Evolutionary conservation across 2,797 vertebrate genomes (phyloP), one percentile per base, ranked within the genome.

Genomic region (Poeciliopsis presidionis): DNA sequence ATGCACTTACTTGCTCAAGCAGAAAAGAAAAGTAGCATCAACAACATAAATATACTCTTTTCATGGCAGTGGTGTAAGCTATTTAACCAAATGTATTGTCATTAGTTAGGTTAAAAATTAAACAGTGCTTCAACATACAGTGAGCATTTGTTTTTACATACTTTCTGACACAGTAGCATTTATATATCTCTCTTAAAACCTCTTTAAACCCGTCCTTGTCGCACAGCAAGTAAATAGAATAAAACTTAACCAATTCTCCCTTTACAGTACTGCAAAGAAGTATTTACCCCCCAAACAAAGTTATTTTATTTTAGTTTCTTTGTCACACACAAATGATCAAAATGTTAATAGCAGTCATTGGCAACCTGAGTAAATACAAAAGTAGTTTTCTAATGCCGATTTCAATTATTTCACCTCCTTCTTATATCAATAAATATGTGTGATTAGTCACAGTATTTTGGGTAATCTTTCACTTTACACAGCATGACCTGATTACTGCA

Each of bases 31-130:
- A 90, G 90, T 88, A 91, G 90, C 94, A 95, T 91, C 83, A 86
- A 93, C 91, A 94, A 93, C 90, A 92, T 86, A 91, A 90, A 91
- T 87, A 46, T 88, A 90, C 81, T 84, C 76, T 91, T 91, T 94
- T 91, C 88, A 95, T 95, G 95, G 95, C 95, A 95, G 95, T 96
- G 95, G 91, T 87, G 89, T 93, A 92, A 95, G 94, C 94, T 94
- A 92, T 92, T 91, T 69, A 87, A 91, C 92, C 87, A 91, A 91
- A 88, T 86, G 88, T 84, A 91, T 86, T 78, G 69, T 92, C 81
- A 86, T 69, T 87, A 89, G 79, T 84, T 85, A 91, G 87, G 87
- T 90, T 71, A 61, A 91, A 93, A 93, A 90, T 87, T 82, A 88
- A 94, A 93, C 90, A 93, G 91, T 93, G 93, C 93, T 91, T 90